Evolutionary conservation across 2,113 vertebrate species (phyloP), one percentile per base, ranked within the genome.

Genomic region (Psettodes erumei): DNA sequence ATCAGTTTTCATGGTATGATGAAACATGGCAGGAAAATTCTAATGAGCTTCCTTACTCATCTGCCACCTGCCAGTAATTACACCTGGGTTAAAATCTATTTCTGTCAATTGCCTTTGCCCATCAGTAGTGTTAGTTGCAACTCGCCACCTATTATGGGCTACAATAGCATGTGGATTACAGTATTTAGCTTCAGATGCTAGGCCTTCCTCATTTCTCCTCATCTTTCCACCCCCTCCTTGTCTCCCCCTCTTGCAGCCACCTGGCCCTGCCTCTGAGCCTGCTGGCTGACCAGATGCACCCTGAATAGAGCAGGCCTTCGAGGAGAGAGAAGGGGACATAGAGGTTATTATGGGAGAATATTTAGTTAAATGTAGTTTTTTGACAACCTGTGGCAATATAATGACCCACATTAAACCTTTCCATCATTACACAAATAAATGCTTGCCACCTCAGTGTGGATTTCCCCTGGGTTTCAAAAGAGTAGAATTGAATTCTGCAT

Each of bases 201-300:
- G 71, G 67, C 74, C 81, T 77, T 90, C 63, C 79, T 85, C 37
- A 11, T 61, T 69, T 78, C 72, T 69, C 70, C n/a, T n/a, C 62
- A 64, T 86, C 61, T 50, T 30, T 76, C 60, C 68, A 18, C 54
- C 69, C 65, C 84, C 67, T 54, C 62, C 6, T 65, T 35, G 45
- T 7, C 35, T 64, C 56, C 37, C 47, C 47, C 79, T 43, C 77
- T 81, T 78, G 4, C 78, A 59, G 70, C 88, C 91, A 92, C 91
- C 90, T 92, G 91, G 92, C 73, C 77, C 61, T 91, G 77, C 80
- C 85, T 91, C 75, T 79, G 88, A 89, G 90, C 91, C 90, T 88
- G 89, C 90, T 89, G 90, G 83, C 87, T 87, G 88, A 90, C 92
- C 92, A 93, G 92, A 93, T 93, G 92, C 88, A 91, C 90, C 56